Evolutionary conservation across 2,888 invertebrate species (phyloP).

Genomic region (Microctonus hyperodae): DNA sequence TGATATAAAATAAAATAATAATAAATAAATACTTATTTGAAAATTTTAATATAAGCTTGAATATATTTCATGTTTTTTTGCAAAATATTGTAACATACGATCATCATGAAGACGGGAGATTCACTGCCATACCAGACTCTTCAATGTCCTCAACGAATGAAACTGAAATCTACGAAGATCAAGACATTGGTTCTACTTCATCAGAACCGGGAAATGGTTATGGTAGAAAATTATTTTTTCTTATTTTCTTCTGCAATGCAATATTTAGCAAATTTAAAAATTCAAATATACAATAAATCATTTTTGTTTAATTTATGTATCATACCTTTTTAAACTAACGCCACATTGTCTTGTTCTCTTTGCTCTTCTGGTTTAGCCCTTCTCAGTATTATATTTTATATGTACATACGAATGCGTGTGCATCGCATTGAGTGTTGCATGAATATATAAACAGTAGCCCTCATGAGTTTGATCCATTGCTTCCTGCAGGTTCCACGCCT

Average conservation of each 20-base stretch:
- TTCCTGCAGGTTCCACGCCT: slow-evolving; percentile 59
- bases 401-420: slow-evolving; percentile 13
- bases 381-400: slow-evolving; percentile 8
- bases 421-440: slow-evolving; percentile 17
- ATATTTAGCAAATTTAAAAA: neutral
- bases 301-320: neutral
- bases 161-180: slow-evolving; percentile 49
- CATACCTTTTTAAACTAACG: neutral
- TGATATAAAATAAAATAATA: neutral
- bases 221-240: no score
- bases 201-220: slow-evolving; percentile 55
- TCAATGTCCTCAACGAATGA: slow-evolving; percentile 55
- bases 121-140: slow-evolving; percentile 52
- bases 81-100: slow-evolving; percentile 44
- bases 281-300: neutral
- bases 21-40: no score
- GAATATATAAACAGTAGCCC: slow-evolving; percentile 18
- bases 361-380: neutral
- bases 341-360: neutral
- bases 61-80: no score
- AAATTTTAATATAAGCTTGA: no score
- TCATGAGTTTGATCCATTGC: slow-evolving; percentile 59
- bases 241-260: neutral
- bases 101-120: slow-evolving; percentile 45
- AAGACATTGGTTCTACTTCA: slow-evolving; percentile 53